Conservation (phyloP, 2,888 invertebrate genomes). For the Oscheius sp. region DNA sequence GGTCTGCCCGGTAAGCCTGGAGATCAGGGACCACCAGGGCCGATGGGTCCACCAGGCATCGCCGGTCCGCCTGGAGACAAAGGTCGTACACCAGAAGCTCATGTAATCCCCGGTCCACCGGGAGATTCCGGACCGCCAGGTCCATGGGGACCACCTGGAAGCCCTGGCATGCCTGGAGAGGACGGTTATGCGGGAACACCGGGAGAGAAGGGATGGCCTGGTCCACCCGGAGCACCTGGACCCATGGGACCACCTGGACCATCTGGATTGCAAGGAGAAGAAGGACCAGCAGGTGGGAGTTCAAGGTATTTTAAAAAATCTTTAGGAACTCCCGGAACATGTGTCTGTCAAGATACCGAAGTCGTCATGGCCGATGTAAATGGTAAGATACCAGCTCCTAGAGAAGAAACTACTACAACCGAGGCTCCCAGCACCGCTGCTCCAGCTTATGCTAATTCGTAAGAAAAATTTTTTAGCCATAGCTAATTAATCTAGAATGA, state of each 20-base stretch:
- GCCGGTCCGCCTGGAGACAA: conserved; percentile 58
- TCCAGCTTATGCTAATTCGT: not conserved
- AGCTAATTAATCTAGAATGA: not conserved
- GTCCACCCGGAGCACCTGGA: conserved; percentile 68
- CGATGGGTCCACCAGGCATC: conserved; percentile 62
- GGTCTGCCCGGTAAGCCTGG: conserved; percentile 61
- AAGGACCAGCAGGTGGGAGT: conserved; percentile 58
- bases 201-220: conserved; percentile 70
- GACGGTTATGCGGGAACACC: conserved; percentile 68
- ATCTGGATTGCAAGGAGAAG: conserved; percentile 62
- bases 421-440: not conserved
- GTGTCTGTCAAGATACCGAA: conserved; percentile 70
- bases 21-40: conserved; percentile 58
- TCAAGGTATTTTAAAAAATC: not conserved
- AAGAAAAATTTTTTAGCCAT: not conserved
- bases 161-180: conserved; percentile 64
- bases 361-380: conserved; percentile 66
- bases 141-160: conserved; percentile 66
- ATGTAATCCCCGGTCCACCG: conserved; percentile 69
- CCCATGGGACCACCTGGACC: conserved; percentile 60
- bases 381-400: conserved; percentile 50
- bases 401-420: conserved; percentile 38
- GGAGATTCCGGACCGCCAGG: conserved; percentile 59
- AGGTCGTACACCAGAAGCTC: conserved; percentile 68
- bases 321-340: conserved; percentile 69